phyloP scores from a whole-genome alignment of 2,113 vertebrate genomes.

The Python bivittatus region DNA sequence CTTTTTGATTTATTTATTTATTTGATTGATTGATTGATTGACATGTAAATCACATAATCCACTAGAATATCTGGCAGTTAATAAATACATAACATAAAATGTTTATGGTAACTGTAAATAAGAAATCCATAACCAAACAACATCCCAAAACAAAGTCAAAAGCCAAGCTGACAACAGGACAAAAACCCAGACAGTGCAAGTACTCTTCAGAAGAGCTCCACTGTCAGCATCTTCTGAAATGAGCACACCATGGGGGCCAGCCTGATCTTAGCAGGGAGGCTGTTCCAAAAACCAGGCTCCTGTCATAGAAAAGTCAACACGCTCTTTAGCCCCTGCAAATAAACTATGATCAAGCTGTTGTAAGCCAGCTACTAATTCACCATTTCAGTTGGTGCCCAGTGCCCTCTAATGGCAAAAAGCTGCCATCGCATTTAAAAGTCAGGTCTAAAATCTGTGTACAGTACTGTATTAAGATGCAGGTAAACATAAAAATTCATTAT shows the following conservation, averaged over 20 bases:
- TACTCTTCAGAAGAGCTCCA: background rate
- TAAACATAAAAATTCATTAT: background rate
- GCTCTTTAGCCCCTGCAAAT: background rate
- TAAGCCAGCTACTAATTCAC: background rate
- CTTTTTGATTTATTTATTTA: background rate
- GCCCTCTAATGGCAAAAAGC: slow-evolving; percentile 12
- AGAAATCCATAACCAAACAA: background rate
- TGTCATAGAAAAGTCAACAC: background rate
- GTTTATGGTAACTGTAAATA: background rate
- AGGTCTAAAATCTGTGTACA: background rate
- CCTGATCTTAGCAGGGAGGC: background rate
- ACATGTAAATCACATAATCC: background rate
- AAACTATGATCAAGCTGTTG: background rate
- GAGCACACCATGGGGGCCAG: background rate
- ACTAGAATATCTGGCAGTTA: background rate
- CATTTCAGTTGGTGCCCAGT: background rate
- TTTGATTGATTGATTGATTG: background rate
- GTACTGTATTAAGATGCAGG: background rate
- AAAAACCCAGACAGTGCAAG: background rate
- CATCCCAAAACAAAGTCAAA: background rate
- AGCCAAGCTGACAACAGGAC: background rate
- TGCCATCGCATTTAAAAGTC: background rate
- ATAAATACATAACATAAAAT: background rate
- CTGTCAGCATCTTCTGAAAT: background rate
- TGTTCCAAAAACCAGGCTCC: background rate